Evolutionary conservation across 2,113 vertebrate species (phyloP).

Genomic region (Phyllopteryx taeniolatus): DNA sequence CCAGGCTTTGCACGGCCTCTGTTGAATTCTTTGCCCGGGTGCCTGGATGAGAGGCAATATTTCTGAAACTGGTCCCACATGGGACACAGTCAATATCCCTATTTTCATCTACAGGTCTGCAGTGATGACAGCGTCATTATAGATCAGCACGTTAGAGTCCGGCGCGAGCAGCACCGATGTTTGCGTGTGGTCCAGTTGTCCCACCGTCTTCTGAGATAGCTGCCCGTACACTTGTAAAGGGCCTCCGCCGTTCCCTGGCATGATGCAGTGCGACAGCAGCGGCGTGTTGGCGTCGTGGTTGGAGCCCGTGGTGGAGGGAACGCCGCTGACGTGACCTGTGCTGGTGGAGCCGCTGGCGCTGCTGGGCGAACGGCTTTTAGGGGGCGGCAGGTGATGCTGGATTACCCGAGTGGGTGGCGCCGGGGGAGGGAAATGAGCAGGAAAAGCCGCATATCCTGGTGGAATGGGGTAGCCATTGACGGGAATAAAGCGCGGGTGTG

Average conservation of each 20-base stretch:
- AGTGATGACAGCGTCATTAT: conserved; percentile 88
- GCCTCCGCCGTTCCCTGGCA: conserved; percentile 74
- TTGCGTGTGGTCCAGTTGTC: conserved; percentile 82
- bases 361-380: conserved; percentile 96
- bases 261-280: conserved; percentile 88
- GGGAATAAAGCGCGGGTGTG: conserved; percentile 89
- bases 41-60: conserved; percentile 11
- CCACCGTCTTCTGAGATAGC: conserved; percentile 85
- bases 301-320: conserved; percentile 94
- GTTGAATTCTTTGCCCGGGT: conserved; percentile 11
- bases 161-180: conserved; percentile 78
- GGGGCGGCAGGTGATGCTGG: conserved; percentile 94
- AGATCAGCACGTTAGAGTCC: conserved; percentile 83
- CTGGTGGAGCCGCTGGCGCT: conserved; percentile 97
- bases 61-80: conserved; percentile 26
- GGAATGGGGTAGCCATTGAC: conserved; percentile 96
- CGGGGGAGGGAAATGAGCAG: conserved; percentile 81
- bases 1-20: conserved; percentile 16
- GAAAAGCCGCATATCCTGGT: conserved; percentile 91
- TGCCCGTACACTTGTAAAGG: conserved; percentile 81
- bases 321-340: conserved; percentile 93
- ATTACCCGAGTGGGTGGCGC: conserved; percentile 81
- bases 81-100: conserved; percentile 6
- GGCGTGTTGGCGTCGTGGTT: conserved; percentile 97
- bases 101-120: conserved; percentile 82